Evolutionary conservation across 2,113 vertebrate species (phyloP), one percentile per base, ranked within the genome.

Genomic region (Garra rufa): DNA sequence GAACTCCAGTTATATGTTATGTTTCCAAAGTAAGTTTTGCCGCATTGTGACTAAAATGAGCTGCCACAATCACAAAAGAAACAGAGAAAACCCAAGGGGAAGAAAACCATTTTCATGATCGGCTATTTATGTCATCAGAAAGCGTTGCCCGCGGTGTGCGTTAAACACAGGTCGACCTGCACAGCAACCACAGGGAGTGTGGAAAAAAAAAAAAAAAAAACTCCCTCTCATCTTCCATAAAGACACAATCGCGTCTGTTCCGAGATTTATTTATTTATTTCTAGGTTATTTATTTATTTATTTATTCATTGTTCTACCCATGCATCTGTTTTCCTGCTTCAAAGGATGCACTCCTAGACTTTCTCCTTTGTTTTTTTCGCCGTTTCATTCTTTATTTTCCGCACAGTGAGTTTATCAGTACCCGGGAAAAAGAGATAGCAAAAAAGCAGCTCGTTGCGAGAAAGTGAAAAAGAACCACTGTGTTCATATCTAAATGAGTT

Each of bases 401-500:
- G 19, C 21, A 26, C 59, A 50, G 78, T 76, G 57, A 59, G 65
- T 82, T 85, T 61, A 65, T 76, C 82, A 46, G 52, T 26, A 83
- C 52, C n/a, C 41, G 59, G n/a, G 82, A 50, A 76, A 28, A 38
- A 76, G 28, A 78, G 24, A 67, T 14, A 21, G 38, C 14, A 30
- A 52, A 21, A 50, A 65, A 67, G 15, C 26, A 67, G 46, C 78
- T 61, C 44, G 17, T 28, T 34, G 63, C 85, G 81, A 61, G 74
- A 19, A 85, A 59, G 85, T 65, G 76, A 71, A 88, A 9, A 17
- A 38, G 73, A 87, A 77, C n/a, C 46, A 83, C 87, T 89, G 57
- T 81, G 86, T 85, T 88, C 84, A 81, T 91, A 90, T 89, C 86
- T 87, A 88, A 90, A 91, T 87, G 1, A 82, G 48, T 4, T 50